phyloP scores from a whole-genome alignment of 2,113 vertebrate species.

The Pipa parva region DNA sequence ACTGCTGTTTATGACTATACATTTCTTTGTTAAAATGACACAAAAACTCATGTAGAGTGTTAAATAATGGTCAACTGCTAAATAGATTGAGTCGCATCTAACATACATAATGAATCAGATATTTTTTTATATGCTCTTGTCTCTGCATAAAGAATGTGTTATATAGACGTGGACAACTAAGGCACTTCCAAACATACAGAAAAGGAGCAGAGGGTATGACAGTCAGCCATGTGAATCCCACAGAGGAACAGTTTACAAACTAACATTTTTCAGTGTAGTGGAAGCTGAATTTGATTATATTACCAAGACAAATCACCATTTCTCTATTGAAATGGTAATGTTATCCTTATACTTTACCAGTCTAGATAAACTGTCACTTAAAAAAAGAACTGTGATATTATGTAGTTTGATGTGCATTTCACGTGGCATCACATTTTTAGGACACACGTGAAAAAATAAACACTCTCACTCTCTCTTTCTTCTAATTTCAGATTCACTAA shows the following conservation, averaged over 20 bases:
- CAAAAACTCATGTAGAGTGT: too few species aligned
- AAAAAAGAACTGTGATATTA: constrained; percentile 10
- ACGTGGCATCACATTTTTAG: constrained; percentile 23
- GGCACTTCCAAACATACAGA: not conserved
- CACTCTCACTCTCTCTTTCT: constrained; percentile 13
- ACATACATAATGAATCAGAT: too few species aligned
- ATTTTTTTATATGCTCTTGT: too few species aligned
- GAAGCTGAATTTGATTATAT: constrained; percentile 52
- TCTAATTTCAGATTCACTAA: constrained; percentile 2
- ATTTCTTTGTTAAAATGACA: too few species aligned
- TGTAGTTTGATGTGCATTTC: constrained; percentile 30
- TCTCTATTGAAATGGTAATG: constrained; percentile 50
- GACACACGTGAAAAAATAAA: constrained; percentile 33
- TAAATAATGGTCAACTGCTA: too few species aligned
- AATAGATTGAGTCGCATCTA: too few species aligned
- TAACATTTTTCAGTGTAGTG: constrained; percentile 53
- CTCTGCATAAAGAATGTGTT: not conserved
- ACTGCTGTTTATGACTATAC: too few species aligned
- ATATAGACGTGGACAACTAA: not conserved
- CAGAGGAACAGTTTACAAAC: constrained; percentile 54
- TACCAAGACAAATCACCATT: constrained; percentile 54
- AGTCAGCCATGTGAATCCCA: constrained; percentile 53
- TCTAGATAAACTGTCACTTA: constrained; percentile 49
- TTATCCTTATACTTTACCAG: constrained; percentile 45
- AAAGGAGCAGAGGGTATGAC: constrained; percentile 40